Evolutionary conservation across 2,113 vertebrate species (phyloP).

Genomic region (Cercocebus atys): DNA sequence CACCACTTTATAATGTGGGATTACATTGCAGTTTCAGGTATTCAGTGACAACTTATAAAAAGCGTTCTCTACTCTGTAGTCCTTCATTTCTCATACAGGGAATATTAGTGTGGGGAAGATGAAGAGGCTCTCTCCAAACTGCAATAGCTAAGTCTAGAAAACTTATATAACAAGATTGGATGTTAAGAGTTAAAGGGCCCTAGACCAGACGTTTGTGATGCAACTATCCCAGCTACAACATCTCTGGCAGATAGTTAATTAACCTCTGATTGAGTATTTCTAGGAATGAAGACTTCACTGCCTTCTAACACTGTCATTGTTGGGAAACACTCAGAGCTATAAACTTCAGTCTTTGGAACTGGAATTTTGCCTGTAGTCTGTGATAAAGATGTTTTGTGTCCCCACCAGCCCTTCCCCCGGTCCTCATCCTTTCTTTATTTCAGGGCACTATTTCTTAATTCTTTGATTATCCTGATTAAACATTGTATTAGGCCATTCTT

Average conservation of each 20-base stretch:
- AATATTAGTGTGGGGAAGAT: not conserved
- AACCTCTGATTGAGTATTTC: not conserved
- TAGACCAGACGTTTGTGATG: not conserved
- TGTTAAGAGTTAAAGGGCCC: not conserved
- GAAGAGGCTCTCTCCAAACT: not conserved
- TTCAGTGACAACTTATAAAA: slow-evolving; percentile 35
- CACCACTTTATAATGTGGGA: not conserved
- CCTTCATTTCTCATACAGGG: not conserved
- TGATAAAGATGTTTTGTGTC: not conserved
- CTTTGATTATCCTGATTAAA: not conserved
- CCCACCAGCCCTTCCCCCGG: too few species aligned
- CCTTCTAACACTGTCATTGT: not conserved
- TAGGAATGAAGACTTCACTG: not conserved
- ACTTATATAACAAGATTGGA: not conserved
- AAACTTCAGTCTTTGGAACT: not conserved
- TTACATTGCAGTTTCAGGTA: not conserved
- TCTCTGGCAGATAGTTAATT: not conserved
- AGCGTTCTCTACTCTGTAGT: not conserved
- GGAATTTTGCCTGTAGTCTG: not conserved
- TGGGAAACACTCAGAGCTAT: not conserved
- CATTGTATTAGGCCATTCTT: not conserved
- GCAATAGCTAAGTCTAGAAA: not conserved
- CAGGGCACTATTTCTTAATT: not conserved
- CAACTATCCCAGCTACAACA: not conserved
- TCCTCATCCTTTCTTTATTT: not conserved